Percentiles rank a stretch among this genome's conserved stretches.
Evolutionary conservation across 2,113 vertebrate species (phyloP).

Genomic region (Odontophorus gujanensis): DNA sequence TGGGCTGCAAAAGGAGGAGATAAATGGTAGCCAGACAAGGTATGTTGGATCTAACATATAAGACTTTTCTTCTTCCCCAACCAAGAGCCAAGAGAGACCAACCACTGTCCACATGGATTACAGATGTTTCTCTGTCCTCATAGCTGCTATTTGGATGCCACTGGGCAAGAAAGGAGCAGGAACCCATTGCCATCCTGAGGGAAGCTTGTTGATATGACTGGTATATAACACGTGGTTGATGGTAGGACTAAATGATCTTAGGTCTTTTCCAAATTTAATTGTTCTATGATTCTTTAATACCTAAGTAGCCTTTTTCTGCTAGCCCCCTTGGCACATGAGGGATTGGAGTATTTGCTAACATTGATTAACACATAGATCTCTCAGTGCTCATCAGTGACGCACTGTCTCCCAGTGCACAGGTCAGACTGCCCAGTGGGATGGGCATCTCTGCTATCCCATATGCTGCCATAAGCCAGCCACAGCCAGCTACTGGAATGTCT

Average conservation of each 20-base stretch:
- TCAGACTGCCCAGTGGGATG: neutral
- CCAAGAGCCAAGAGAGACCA: neutral
- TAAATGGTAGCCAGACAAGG: neutral
- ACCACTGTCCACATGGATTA: neutral
- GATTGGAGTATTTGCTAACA: neutral
- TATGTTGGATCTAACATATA: neutral
- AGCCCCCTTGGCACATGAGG: neutral
- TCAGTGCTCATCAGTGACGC: neutral
- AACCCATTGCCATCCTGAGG: neutral
- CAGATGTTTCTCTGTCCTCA: neutral
- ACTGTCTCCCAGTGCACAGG: neutral
- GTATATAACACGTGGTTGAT: neutral
- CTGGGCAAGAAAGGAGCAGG: neutral
- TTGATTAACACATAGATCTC: neutral
- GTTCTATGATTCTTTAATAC: neutral
- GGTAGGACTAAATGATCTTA: no score
- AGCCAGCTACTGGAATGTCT: neutral
- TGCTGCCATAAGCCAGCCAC: neutral
- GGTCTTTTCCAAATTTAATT: no score
- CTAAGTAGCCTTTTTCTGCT: neutral
- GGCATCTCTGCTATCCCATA: neutral
- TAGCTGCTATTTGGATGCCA: neutral
- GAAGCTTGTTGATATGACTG: neutral
- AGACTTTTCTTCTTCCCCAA: neutral
- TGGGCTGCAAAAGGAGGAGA: neutral